Evolutionary conservation across 2,888 invertebrate genomes (phyloP).

Genomic region (Selenia dentaria): DNA sequence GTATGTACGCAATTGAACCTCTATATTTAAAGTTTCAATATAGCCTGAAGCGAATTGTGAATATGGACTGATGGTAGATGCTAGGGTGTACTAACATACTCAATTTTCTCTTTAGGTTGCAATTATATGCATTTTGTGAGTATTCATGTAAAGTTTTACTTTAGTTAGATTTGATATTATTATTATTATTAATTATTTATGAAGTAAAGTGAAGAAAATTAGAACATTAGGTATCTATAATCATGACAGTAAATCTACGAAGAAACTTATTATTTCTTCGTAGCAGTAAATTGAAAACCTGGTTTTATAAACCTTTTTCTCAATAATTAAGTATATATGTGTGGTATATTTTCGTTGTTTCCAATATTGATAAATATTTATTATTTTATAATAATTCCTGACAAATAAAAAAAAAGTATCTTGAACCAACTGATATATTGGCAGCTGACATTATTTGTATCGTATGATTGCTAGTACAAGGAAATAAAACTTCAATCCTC

Average conservation of each 20-base stretch:
- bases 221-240: neutral
- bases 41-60: slow-evolving; percentile 64
- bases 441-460: slow-evolving; percentile 52
- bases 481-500: slow-evolving; percentile 18
- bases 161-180: slow-evolving; percentile 13
- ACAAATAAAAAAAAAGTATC: no score
- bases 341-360: no score
- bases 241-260: no score
- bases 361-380: no score
- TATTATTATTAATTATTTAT: neutral
- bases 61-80: slow-evolving; percentile 58
- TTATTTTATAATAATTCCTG: no score
- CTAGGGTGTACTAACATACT: slow-evolving; percentile 36
- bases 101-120: slow-evolving; percentile 34
- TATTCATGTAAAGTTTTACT: slow-evolving; percentile 19
- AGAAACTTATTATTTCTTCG: no score
- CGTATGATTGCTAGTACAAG: no score
- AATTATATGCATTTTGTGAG: slow-evolving; percentile 29
- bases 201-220: slow-evolving; percentile 8
- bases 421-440: slow-evolving; percentile 18
- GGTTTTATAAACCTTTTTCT: no score
- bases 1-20: slow-evolving; percentile 66
- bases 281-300: no score
- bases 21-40: slow-evolving; percentile 66
- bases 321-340: no score